These are phyloP conservation scores for Drosophila littoralis DNA, from an alignment of 1,140 invertebrate species.

Conservation along the genomic window DNA sequence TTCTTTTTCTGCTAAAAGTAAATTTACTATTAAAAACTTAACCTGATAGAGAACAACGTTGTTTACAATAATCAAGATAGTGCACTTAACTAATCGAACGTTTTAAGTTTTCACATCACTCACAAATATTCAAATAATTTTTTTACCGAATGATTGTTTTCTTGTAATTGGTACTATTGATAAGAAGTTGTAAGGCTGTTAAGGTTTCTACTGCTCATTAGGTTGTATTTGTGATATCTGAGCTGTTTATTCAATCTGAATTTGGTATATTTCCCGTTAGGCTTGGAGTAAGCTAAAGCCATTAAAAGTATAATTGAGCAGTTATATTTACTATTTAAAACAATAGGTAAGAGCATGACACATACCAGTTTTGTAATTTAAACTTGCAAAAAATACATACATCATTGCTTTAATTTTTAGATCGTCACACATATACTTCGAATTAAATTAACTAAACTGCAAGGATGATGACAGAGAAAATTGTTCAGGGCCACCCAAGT, in stretches of 20 bases:
- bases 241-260: conserved; percentile 33
- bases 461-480: conserved; percentile 87
- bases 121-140: background rate
- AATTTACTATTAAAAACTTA: no score
- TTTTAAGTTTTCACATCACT: conserved; percentile 2
- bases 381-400: background rate
- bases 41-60: no score
- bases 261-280: conserved; percentile 27
- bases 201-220: conserved; percentile 57
- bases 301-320: conserved; percentile 21
- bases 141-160: conserved; percentile 36
- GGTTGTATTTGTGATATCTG: conserved; percentile 53
- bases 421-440: conserved; percentile 26
- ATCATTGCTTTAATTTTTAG: conserved; percentile 31
- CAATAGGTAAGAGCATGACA: conserved; percentile 12
- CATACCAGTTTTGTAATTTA: background rate
- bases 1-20: no score
- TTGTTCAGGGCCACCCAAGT: conserved; percentile 86
- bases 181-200: conserved; percentile 75
- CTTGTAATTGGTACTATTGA: conserved; percentile 69
- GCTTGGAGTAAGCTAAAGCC: conserved; percentile 23
- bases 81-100: background rate
- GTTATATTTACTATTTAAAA: conserved; percentile 19
- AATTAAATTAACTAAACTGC: conserved; percentile 33
- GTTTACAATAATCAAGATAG: no score